Base-by-base conservation (phyloP, 2,113 vertebrate genomes). In the Eubucco bourcierii region DNA sequence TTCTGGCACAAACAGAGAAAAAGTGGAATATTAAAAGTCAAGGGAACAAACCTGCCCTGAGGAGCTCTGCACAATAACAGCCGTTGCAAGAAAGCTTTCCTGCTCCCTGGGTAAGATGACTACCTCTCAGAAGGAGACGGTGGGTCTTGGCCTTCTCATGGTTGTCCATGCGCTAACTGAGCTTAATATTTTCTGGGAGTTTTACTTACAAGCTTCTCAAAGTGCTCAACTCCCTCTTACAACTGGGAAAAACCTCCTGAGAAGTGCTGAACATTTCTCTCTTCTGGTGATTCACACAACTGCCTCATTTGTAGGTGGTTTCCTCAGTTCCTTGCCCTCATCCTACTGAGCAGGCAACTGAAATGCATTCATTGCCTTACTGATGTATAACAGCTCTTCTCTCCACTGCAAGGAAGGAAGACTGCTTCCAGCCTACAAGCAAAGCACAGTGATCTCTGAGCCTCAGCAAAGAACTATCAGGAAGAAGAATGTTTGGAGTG, bases 251-350 rank as follows among this genome's bases (percentile, higher is more conserved):
- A 96, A 72, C 84, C 82, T 91, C 84, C 87, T 37, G 84, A 92
- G 79, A 94, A 90, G 82, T 2, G 61, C 91, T 65, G 89, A 96
- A 65, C 17, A 1, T 15, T 85, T 73, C 65, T 95, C 78, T 87
- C 85, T 77, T 85, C 90, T 81, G 46, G 11, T 39, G 68, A 83
- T 87, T 96, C 91, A 50, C 82, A 85, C 47, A 90, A 80, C 91
- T 71, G 76, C 82, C 75, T 94, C 94, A 78, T 84, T 79, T 85
- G 91, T 88, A 91, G 89, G 84, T 92, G 94, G 87, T 93, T 95
- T 92, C 87, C 89, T 94, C 91, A 93, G 90, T 93, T 90, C 93
- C 75, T 87, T 93, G 81, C 87, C 87, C 92, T 61, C 17, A 72
- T 64, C 84, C 91, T 44, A 46, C 76, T 0, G 33, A 95, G 81